Evolutionary conservation across 2,113 vertebrate genomes (phyloP).

Genomic region (Lycocorax pyrrhopterus): DNA sequence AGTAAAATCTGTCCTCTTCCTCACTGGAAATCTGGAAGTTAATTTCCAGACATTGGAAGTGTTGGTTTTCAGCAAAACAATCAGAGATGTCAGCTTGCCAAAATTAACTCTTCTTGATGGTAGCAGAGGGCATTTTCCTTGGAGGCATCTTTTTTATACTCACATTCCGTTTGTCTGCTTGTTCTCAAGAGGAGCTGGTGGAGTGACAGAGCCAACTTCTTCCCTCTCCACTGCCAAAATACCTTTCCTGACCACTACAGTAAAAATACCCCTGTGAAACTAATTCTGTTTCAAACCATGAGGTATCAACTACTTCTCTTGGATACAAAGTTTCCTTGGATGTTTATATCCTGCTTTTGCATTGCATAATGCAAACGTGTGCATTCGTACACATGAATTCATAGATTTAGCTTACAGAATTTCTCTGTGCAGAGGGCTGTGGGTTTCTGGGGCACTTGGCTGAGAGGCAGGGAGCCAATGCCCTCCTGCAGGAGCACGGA

Average conservation of each 20-base stretch:
- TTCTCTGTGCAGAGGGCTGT: not conserved
- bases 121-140: not conserved
- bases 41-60: slow-evolving; percentile 37
- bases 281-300: not conserved
- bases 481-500: not conserved
- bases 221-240: not conserved
- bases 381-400: accelerated
- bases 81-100: slow-evolving; percentile 56
- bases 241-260: not conserved
- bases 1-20: slow-evolving; percentile 55
- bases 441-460: not conserved
- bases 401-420: not conserved
- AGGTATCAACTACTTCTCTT: not conserved
- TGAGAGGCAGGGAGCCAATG: not conserved
- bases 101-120: slow-evolving; percentile 47
- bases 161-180: not conserved
- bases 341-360: not conserved
- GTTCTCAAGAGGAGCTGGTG: not conserved
- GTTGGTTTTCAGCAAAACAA: slow-evolving; percentile 30
- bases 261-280: not conserved
- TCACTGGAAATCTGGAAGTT: slow-evolving; percentile 65
- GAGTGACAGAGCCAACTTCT: not conserved
- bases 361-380: not conserved
- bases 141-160: not conserved
- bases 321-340: not conserved